phyloP scores from a whole-genome alignment of 2,113 vertebrate genomes.

The Dolichotis patagonum region DNA sequence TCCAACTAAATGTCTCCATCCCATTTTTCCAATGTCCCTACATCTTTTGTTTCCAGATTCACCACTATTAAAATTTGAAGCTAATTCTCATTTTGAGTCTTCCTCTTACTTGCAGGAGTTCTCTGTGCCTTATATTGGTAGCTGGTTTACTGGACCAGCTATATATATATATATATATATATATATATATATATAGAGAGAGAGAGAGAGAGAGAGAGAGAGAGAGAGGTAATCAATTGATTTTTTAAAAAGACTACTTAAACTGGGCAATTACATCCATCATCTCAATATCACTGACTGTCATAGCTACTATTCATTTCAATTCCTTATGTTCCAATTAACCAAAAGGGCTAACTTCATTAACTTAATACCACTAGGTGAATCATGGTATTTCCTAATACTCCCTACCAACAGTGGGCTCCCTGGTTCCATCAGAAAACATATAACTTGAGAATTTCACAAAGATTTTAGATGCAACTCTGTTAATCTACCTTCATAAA shows the following conservation, averaged over 20 bases:
- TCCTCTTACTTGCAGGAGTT: background rate
- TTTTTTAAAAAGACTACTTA: background rate
- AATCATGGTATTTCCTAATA: background rate
- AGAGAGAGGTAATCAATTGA: background rate
- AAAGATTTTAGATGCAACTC: background rate
- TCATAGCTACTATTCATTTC: background rate
- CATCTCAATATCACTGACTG: background rate
- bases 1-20: background rate
- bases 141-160: background rate
- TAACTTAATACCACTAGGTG: background rate
- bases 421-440: background rate
- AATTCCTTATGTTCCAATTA: background rate
- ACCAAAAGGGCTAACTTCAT: background rate
- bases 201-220: no score
- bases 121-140: background rate
- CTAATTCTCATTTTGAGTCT: background rate
- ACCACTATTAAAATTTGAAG: background rate
- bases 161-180: no score
- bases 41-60: background rate
- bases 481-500: background rate
- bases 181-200: no score
- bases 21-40: background rate
- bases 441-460: background rate
- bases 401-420: background rate
- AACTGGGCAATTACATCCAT: background rate